Percentiles rank a stretch among this genome's conserved stretches.
Evolutionary conservation across 53 echinoderm and acorn worm genomes (phyloP).

Genomic region (Arbacia lixula): DNA sequence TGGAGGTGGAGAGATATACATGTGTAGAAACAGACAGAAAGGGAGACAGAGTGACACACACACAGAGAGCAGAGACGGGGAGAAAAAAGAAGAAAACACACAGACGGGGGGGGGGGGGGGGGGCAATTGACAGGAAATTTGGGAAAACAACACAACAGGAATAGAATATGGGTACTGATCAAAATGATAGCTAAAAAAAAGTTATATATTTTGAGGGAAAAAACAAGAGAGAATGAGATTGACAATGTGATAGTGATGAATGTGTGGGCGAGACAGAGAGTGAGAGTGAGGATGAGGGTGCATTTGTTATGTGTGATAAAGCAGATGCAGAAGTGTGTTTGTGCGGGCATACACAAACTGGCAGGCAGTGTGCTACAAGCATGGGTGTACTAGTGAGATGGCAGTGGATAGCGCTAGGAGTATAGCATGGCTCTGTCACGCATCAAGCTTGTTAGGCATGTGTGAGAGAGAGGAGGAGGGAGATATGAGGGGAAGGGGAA

Average conservation of each 20-base stretch:
- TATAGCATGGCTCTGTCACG: too few relatives aligned
- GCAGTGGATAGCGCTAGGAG: too few relatives aligned
- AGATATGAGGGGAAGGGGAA: too few relatives aligned
- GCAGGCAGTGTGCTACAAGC: too few relatives aligned
- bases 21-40: background rate
- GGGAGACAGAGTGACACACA: background rate
- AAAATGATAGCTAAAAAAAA: too few relatives aligned
- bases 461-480: background rate
- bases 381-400: too few relatives aligned
- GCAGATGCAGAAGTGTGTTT: background rate
- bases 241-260: too few relatives aligned
- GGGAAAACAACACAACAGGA: too few relatives aligned
- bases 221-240: too few relatives aligned
- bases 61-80: background rate
- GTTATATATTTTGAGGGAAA: too few relatives aligned
- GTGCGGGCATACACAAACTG: constrained; percentile 29
- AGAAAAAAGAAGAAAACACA: background rate
- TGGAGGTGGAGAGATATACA: background rate
- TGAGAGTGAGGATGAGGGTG: constrained; percentile 7
- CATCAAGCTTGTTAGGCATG: background rate
- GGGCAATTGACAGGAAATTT: too few relatives aligned
- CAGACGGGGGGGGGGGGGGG: background rate
- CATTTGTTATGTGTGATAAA: background rate
- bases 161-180: too few relatives aligned
- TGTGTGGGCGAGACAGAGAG: background rate